phyloP scores from a whole-genome alignment of 2,113 vertebrate genomes.

The Heptranchias perlo region DNA sequence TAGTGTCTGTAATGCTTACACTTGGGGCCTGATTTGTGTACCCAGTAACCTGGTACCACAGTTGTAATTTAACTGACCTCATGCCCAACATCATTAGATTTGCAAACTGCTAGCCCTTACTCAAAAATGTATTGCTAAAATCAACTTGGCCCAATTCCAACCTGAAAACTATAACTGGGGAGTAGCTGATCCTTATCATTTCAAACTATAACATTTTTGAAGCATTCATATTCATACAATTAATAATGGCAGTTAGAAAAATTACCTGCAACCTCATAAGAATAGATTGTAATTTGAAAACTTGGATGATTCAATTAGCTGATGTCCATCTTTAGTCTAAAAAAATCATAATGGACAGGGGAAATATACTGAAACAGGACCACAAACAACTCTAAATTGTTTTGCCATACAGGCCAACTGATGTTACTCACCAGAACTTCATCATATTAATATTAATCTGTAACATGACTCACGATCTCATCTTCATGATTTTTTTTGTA shows the following conservation, averaged over 20 bases:
- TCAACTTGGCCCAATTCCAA: not conserved
- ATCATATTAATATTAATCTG: not conserved
- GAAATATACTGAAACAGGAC: not conserved
- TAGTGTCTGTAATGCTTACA: not conserved
- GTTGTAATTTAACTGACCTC: not conserved
- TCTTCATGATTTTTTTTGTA: not conserved
- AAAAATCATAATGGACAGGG: not conserved
- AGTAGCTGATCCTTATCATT: not conserved
- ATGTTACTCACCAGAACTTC: not conserved
- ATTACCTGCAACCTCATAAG: not conserved
- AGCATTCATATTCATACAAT: not conserved
- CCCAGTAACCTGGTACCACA: too few relatives aligned
- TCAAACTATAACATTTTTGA: not conserved
- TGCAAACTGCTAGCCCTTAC: not conserved
- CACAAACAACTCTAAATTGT: not conserved
- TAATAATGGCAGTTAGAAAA: not conserved
- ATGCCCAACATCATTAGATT: not conserved
- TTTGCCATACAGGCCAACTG: not conserved
- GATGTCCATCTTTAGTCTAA: not conserved
- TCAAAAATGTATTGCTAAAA: not conserved
- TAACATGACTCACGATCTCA: not conserved
- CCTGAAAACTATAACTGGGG: not conserved
- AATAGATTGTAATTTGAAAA: not conserved
- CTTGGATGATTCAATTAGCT: not conserved
- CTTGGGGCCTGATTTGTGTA: not conserved